Conservation (phyloP, 2,113 vertebrate species). For the Archocentrus centrarchus region DNA sequence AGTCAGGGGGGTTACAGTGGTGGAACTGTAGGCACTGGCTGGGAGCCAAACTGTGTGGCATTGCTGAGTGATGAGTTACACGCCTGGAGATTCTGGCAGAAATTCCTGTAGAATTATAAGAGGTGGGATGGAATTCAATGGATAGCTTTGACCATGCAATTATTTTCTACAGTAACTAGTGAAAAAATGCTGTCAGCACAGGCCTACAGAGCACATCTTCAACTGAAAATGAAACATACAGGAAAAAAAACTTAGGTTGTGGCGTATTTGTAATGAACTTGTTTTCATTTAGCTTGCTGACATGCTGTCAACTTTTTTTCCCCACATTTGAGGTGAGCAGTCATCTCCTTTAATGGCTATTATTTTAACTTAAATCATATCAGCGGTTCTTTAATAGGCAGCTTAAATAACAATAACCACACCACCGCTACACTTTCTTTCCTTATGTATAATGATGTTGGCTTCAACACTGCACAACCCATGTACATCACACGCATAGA, state of each 20-base stretch:
- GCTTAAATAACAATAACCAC: background rate
- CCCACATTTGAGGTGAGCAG: background rate
- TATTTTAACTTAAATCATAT: background rate
- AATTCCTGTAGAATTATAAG: slow-evolving; percentile 28
- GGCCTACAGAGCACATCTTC: slow-evolving; percentile 9
- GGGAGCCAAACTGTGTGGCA: slow-evolving; percentile 56
- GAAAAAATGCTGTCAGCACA: slow-evolving; percentile 27
- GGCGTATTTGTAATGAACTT: slow-evolving; percentile 9
- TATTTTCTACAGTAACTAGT: slow-evolving; percentile 38
- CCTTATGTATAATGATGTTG: background rate
- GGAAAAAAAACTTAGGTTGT: slow-evolving; percentile 10
- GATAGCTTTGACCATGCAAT: slow-evolving; percentile 52
- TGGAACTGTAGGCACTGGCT: slow-evolving; percentile 41
- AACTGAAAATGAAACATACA: slow-evolving; percentile 6
- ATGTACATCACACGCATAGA: background rate
- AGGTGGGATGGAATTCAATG: slow-evolving; percentile 26
- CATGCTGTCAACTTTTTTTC: background rate
- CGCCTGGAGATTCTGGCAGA: slow-evolving; percentile 35
- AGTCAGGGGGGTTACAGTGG: background rate
- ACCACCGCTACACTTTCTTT: background rate
- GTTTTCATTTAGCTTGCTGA: background rate
- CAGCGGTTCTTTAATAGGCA: slow-evolving; percentile 3
- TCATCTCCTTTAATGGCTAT: background rate
- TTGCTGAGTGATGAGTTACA: slow-evolving; percentile 68
- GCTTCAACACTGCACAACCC: background rate